Base-by-base conservation (phyloP, 1,140 invertebrate genomes). In the Mya arenaria region DNA sequence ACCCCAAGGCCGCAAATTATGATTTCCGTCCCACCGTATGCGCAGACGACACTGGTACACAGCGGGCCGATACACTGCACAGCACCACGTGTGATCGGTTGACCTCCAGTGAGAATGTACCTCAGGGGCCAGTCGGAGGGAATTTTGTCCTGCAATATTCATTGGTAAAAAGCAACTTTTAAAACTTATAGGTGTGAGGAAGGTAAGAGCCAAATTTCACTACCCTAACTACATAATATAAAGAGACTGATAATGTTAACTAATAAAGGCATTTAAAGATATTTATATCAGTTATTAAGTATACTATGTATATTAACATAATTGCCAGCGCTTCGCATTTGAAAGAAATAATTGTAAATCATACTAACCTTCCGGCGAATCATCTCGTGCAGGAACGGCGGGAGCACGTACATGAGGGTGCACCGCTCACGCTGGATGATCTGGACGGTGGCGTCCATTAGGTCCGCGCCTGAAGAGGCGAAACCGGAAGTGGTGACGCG, bases 351-450 rank as follows among this genome's bases (percentile, higher is more conserved):
- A 60, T 60, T 19, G 15, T 10, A 17, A 15, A 15, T 65, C 8
- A 15, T 52, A n/a, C 44, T 71, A 34, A 72, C 72, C 58, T 75
- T 32, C 44, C 30, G 4, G 5, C 32, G n/a, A 25, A 85, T 69
- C 4, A 83, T 25, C n/a, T 66, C 81, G 28, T 71, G 48, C 0
- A 85, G 41, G n/a, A 75, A 37, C 1, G 72, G 72, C 4, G 81
- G 81, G 15, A 81, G 30, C 2, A 78, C 37, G 1, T 36, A 30
- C 3, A 71, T 37, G 30, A 41, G 32, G 2, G 69, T 74, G 52
- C 75, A 83, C 60, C 37, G 62, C 71, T 83, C 84, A 65, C 52
- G 32, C 28, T 72, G 44, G 1, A 81, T 65, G 4, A 82, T 72
- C 28, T 82, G 58, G 44, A 73, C 69, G 1, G 82, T 6, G 19